Conservation (phyloP, 2,113 vertebrate species). For the Ceratotherium simum region DNA sequence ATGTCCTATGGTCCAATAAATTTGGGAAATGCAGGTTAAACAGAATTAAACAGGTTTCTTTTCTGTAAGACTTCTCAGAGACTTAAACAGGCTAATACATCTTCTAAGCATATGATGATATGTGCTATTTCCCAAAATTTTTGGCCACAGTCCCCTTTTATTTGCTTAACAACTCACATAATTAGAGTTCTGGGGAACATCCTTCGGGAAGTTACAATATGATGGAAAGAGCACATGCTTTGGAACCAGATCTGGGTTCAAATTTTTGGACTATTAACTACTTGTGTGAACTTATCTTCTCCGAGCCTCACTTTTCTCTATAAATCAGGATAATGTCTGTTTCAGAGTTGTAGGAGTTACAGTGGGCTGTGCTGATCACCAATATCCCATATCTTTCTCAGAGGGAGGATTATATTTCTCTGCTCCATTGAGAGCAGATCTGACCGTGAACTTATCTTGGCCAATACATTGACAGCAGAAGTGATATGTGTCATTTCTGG, state of each 20-base stretch:
- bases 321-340: neutral
- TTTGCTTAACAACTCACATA: neutral
- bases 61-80: neutral
- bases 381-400: neutral
- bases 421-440: neutral
- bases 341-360: neutral
- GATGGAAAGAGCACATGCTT: neutral
- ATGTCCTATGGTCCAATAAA: neutral
- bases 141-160: neutral
- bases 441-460: neutral
- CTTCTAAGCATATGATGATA: neutral
- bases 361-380: neutral
- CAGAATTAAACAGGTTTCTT: neutral
- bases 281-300: neutral
- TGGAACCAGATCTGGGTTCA: neutral
- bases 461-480: neutral
- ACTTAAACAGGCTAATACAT: neutral
- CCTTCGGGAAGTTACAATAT: neutral
- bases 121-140: neutral
- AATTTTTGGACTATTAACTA: neutral
- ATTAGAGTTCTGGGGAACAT: neutral
- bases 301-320: neutral
- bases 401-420: neutral
- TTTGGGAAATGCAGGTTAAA: neutral
- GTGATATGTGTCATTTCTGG: neutral